A percentile compares a stretch with the other conserved stretches of the same genome.
Evolutionary conservation across 2,888 invertebrate genomes (phyloP).

Genomic region (Hyalella azteca): DNA sequence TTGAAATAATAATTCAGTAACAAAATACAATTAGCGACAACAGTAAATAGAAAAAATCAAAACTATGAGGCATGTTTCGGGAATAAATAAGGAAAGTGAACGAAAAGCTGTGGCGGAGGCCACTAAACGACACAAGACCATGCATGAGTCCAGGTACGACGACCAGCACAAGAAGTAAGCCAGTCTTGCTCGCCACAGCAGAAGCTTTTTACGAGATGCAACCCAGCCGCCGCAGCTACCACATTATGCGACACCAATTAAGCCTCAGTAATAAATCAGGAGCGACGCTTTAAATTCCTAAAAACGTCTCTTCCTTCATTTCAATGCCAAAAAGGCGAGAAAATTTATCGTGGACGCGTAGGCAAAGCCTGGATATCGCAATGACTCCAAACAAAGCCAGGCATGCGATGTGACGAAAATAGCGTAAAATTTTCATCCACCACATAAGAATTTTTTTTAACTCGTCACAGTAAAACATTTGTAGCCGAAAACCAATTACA

Average conservation of each 20-base stretch:
- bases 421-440: not conserved
- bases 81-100: too few species aligned
- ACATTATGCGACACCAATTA: constrained; percentile 28
- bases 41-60: too few species aligned
- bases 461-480: not conserved
- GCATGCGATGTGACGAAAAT: not conserved
- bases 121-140: too few species aligned
- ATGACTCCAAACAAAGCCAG: too few species aligned
- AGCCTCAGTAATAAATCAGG: not conserved
- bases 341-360: not conserved
- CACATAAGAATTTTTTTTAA: not conserved
- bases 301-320: not conserved
- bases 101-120: too few species aligned
- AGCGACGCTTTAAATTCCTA: not conserved
- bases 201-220: too few species aligned
- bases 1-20: too few species aligned
- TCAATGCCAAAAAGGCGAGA: not conserved
- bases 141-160: too few species aligned
- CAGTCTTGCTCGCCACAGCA: too few species aligned
- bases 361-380: not conserved
- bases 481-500: constrained; percentile 12
- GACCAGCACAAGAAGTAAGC: too few species aligned
- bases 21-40: too few species aligned
- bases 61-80: too few species aligned
- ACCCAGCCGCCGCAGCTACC: not conserved